Evolutionary conservation across 2,888 invertebrate species (phyloP).

Genomic region (Heliconius cydno): DNA sequence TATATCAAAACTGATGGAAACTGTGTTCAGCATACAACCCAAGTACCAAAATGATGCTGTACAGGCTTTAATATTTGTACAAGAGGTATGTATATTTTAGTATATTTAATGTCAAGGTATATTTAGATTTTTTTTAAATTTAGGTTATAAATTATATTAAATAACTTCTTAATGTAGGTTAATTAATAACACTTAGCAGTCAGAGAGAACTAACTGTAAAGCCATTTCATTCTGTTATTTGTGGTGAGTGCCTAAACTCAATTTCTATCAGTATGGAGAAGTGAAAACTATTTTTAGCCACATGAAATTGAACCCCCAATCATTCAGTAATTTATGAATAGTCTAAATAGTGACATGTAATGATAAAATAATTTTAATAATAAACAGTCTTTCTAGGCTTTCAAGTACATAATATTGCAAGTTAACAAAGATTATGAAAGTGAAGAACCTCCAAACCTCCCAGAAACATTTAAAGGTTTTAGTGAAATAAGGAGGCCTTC

Average conservation of each 20-base stretch:
- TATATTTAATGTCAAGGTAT: too few species aligned
- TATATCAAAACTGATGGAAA: constrained; percentile 85
- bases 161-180: not conserved
- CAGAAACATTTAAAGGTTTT: constrained; percentile 78
- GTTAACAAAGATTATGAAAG: constrained; percentile 78
- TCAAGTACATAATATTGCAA: constrained; percentile 79
- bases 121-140: not conserved
- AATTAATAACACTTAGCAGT: too few species aligned
- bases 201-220: too few species aligned
- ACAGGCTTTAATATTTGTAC: constrained; percentile 79
- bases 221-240: too few species aligned
- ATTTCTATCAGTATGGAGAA: too few species aligned
- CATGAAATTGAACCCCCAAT: too few species aligned
- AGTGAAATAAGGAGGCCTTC: constrained; percentile 69
- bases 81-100: constrained; percentile 67
- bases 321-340: too few species aligned
- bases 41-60: constrained; percentile 85
- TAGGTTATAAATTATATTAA: not conserved
- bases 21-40: constrained; percentile 86
- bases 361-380: constrained; percentile 21
- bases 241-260: too few species aligned
- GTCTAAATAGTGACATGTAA: too few species aligned
- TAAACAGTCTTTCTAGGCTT: constrained; percentile 61
- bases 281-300: too few species aligned
- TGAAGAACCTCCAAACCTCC: constrained; percentile 73